phyloP scores from a whole-genome alignment of 1,140 invertebrate species.

The Grapholita molesta region DNA sequence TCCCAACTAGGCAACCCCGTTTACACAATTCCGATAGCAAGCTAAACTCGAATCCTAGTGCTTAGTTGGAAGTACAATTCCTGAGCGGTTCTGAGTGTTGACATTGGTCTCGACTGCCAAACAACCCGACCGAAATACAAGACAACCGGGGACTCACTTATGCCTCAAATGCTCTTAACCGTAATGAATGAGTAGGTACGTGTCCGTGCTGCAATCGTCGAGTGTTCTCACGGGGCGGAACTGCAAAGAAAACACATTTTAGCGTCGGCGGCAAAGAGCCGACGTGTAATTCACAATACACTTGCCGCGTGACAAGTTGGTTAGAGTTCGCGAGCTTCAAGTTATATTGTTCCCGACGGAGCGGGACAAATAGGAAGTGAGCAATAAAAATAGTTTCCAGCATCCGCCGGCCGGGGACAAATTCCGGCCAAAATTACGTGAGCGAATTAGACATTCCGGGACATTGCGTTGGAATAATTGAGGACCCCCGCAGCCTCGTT shows the following conservation, averaged over 20 bases:
- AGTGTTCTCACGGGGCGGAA: conserved; percentile 32
- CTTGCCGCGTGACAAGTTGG: conserved; percentile 53
- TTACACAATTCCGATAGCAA: conserved; percentile 7
- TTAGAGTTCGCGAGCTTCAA: conserved; percentile 55
- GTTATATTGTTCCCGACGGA: conserved; percentile 62
- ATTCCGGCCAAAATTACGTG: conserved; percentile 73
- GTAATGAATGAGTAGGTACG: conserved; percentile 6
- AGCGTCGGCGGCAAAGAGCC: conserved; percentile 28
- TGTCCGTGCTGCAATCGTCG: conserved; percentile 19
- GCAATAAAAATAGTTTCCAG: conserved; percentile 74
- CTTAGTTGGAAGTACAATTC: conserved; percentile 3
- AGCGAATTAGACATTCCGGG: conserved; percentile 74
- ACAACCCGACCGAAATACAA: conserved; percentile 7
- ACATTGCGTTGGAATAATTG: conserved; percentile 67
- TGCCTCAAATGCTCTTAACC: conserved; percentile 17
- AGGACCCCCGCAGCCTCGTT: conserved; percentile 50
- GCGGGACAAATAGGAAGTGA: conserved; percentile 67
- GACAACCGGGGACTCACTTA: conserved; percentile 5
- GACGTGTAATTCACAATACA: conserved; percentile 71
- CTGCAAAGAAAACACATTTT: conserved; percentile 33
- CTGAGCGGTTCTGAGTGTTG: conserved; percentile 1
- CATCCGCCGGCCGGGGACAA: conserved; percentile 62
- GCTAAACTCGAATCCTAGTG: conserved; percentile 1
- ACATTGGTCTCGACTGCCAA: conserved; percentile 5
- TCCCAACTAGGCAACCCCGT: conserved; percentile 4